These are phyloP conservation scores for Pachliopta kotzebuea DNA, from an alignment of 2,888 invertebrate species.

Conservation along the genomic window DNA sequence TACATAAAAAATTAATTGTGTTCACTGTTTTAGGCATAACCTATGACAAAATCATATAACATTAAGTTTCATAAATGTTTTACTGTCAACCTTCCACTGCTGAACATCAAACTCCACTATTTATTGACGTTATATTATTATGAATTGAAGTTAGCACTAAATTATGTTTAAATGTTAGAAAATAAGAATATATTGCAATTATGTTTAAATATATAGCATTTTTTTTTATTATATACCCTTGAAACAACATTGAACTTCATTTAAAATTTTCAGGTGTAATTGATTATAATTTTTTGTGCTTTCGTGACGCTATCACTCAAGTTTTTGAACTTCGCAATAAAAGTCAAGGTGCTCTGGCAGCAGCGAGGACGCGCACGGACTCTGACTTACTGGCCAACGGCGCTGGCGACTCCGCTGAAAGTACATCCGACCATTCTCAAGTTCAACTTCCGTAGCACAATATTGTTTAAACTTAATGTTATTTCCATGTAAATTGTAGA, in stretches of 20 bases:
- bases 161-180: too few relatives aligned
- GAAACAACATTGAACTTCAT: neutral
- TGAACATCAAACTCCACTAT: too few relatives aligned
- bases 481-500: constrained; percentile 28
- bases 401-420: constrained; percentile 59
- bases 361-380: constrained; percentile 44
- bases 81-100: too few relatives aligned
- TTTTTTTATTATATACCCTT: too few relatives aligned
- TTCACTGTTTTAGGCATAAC: too few relatives aligned
- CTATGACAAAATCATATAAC: too few relatives aligned
- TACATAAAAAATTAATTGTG: neutral
- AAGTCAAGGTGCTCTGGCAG: constrained; percentile 72
- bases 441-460: constrained; percentile 58
- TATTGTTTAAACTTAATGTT: constrained; percentile 25
- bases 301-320: constrained; percentile 97
- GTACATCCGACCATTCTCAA: constrained; percentile 55
- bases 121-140: too few relatives aligned
- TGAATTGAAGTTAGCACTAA: too few relatives aligned
- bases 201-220: too few relatives aligned
- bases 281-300: constrained; percentile 98
- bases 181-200: too few relatives aligned
- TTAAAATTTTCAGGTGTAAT: constrained; percentile 87
- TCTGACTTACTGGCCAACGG: constrained; percentile 60
- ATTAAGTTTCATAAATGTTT: too few relatives aligned
- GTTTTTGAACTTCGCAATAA: constrained; percentile 94